A percentile compares a stretch with the other conserved stretches of the same genome.
Conservation (phyloP, 2,113 vertebrate genomes). For the Benitochromis conjunctus region DNA sequence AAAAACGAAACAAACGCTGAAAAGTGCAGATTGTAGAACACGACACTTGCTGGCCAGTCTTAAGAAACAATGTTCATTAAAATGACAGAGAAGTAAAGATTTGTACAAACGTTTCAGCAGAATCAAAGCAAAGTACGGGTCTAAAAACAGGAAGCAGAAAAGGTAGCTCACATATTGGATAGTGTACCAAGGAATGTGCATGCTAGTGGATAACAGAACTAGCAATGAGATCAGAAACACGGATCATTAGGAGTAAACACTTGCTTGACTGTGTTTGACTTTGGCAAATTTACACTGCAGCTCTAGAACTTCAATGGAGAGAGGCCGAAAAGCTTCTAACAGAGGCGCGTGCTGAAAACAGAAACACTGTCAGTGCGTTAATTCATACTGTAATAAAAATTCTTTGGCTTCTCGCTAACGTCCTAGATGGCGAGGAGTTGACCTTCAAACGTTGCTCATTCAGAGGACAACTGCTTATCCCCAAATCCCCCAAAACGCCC, state of each 20-base stretch:
- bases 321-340: constrained; percentile 11
- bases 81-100: constrained; percentile 4
- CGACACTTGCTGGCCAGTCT: constrained; percentile 3
- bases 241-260: not conserved
- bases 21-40: constrained; percentile 32
- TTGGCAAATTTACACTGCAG: not conserved
- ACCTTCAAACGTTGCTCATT: constrained; percentile 49
- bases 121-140: not conserved
- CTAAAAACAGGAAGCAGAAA: not conserved
- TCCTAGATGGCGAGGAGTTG: not conserved
- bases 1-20: not conserved
- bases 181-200: not conserved
- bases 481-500: not conserved
- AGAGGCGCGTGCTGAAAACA: constrained; percentile 43
- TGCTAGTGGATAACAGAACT: not conserved
- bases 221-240: not conserved
- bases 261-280: constrained; percentile 4
- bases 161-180: not conserved
- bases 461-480: constrained; percentile 31
- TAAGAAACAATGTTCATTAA: constrained; percentile 21
- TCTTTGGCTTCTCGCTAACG: constrained; percentile 39
- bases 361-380: constrained; percentile 51
- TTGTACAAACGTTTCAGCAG: not conserved
- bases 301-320: not conserved
- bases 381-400: constrained; percentile 46